These are phyloP conservation scores for Sebastes kiyomatsui DNA, from an alignment of 2,797 vertebrate species.

Conservation along the genomic window DNA sequence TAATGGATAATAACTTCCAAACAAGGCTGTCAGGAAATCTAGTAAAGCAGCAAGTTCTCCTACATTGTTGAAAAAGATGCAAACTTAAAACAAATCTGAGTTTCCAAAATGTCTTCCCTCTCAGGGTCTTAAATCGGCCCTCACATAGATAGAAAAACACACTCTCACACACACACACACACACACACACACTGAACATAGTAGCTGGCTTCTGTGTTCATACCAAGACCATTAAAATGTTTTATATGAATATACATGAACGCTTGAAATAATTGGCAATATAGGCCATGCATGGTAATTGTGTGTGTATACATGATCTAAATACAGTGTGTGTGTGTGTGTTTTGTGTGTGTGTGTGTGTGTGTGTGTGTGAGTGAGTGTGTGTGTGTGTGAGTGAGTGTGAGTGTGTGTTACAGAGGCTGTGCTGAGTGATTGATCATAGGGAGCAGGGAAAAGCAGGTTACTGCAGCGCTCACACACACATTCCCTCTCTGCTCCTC, in stretches of 20 bases:
- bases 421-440: slow-evolving; percentile 79
- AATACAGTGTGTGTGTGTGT: slow-evolving; percentile 13
- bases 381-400: slow-evolving; percentile 29
- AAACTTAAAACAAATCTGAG: neutral
- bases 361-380: slow-evolving; percentile 6
- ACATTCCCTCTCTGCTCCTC: slow-evolving; percentile 37
- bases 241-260: slow-evolving; percentile 36
- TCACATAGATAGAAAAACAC: neutral
- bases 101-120: neutral
- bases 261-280: slow-evolving; percentile 42
- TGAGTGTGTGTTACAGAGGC: slow-evolving; percentile 57
- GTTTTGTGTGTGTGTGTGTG: slow-evolving; percentile 12
- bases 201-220: neutral
- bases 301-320: slow-evolving; percentile 18
- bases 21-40: neutral
- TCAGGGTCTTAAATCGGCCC: neutral
- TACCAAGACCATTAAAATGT: slow-evolving; percentile 1
- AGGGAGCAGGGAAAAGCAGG: slow-evolving; percentile 79
- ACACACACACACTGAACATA: slow-evolving; percentile 19
- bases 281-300: slow-evolving; percentile 40
- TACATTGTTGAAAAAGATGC: neutral
- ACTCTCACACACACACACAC: neutral
- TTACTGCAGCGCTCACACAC: slow-evolving; percentile 73
- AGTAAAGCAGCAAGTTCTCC: neutral
- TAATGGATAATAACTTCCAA: neutral